phyloP scores from a whole-genome alignment of 1,140 invertebrate species.

The Venustaconcha ellipsiformis region DNA sequence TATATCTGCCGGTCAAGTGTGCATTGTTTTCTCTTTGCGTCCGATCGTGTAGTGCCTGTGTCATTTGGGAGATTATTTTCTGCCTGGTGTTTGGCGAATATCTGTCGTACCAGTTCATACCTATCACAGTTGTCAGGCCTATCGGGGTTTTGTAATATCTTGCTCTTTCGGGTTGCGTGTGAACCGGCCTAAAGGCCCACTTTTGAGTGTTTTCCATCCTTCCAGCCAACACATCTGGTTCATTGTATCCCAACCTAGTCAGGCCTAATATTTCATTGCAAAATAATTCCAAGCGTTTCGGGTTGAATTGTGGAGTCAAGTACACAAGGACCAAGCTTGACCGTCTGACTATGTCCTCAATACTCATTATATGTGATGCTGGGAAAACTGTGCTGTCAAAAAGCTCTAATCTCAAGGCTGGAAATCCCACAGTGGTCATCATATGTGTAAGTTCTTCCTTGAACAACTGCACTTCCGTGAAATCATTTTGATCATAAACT shows the following conservation, averaged over 20 bases:
- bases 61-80: neutral
- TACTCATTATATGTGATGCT: conserved; percentile 13
- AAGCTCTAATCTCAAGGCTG: conserved; percentile 16
- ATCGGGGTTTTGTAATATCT: conserved; percentile 14
- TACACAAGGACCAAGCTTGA: conserved; percentile 20
- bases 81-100: conserved; percentile 3
- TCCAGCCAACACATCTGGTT: neutral
- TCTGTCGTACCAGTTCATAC: conserved; percentile 25
- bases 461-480: neutral
- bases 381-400: conserved; percentile 26
- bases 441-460: neutral
- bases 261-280: conserved; percentile 18
- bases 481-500: conserved; percentile 28
- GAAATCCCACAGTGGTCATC: neutral
- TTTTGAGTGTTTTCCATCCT: neutral
- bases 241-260: conserved; percentile 9
- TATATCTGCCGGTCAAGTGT: too few relatives aligned
- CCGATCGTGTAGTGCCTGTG: neutral
- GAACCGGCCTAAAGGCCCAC: conserved; percentile 18
- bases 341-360: conserved; percentile 19
- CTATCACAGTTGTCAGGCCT: conserved; percentile 12
- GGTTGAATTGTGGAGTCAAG: conserved; percentile 6
- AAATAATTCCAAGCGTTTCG: conserved; percentile 11
- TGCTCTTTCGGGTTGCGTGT: conserved; percentile 2
- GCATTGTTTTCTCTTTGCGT: neutral